Evolutionary conservation across 2,113 vertebrate genomes (phyloP), one percentile per base, ranked within the genome.

Genomic region (Oriolus oriolus): DNA sequence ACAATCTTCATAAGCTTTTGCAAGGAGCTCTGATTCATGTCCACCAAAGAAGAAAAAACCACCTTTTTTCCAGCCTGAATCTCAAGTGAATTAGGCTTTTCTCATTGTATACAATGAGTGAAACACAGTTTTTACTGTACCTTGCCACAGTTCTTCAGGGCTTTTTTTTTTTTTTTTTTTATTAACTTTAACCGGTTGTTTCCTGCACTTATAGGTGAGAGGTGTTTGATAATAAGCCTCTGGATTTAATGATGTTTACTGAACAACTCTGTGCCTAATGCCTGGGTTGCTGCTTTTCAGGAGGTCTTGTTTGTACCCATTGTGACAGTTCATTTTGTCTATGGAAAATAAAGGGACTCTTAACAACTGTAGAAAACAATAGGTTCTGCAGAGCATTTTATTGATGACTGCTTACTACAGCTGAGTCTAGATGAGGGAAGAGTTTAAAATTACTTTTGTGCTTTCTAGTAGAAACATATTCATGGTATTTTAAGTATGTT

Each of bases 91-190:
- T 70, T 44, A 41, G 28, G 6, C 3, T 90, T 76, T 92, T 84
- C 49, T 41, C 26, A 20, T 13, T 2, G 9, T 2, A 0, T 35
- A 10, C 1, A 0, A 35, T 35, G 42, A 74, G 23, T 2, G 7
- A 65, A 93, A 83, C 10, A 22, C 16, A 17, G 2, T 33, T 94
- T 75, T 73, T 44, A 24, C 30, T 52, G 30, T 66, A 53, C 24
- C 12, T 57, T 84, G 39, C 28, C 24, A 66, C 39, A 66, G 28
- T 64, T 89, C 10, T 39, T 54, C 8, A n/a, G 22, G 44, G 13
- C 11, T 60, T 57, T 21, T 63, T 69, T 30, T 30, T 74, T 54
- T 26, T 73, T n/a, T n/a, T n/a, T n/a, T n/a, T n/a, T n/a, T n/a
- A n/a, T n/a, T 44, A 3, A 3, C 16, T 76, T 90, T 39, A 73